A percentile compares a stretch with the other conserved stretches of the same genome.
phyloP scores from a whole-genome alignment of 2,797 vertebrate genomes.

The Anolis apletophallus region DNA sequence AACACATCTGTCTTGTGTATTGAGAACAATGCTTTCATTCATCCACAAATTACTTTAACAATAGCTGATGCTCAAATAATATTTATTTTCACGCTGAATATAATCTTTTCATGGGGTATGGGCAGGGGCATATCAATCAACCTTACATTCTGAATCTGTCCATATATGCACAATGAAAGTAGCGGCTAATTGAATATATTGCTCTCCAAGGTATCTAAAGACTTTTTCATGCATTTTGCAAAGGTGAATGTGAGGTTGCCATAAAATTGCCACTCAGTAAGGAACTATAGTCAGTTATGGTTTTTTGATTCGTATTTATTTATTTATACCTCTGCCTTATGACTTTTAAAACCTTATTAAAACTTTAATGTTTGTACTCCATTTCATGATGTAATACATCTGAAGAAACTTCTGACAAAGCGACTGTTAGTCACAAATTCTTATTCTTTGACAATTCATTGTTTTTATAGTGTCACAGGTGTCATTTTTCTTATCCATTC shows the following conservation, averaged over 20 bases:
- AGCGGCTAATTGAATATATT: not conserved
- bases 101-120: not conserved
- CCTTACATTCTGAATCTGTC: not conserved
- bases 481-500: not conserved
- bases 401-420: not conserved
- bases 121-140: not conserved
- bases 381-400: not conserved
- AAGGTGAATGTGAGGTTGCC: not conserved
- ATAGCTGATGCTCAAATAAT: not conserved
- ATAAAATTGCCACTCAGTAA: not conserved
- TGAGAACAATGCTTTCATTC: constrained; percentile 2
- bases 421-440: not conserved
- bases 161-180: not conserved
- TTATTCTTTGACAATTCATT: not conserved
- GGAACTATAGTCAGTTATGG: not conserved
- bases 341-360: too few species aligned
- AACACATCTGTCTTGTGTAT: not conserved
- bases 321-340: not conserved
- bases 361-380: too few species aligned
- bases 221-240: not conserved
- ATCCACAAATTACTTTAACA: not conserved
- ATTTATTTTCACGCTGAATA: not conserved
- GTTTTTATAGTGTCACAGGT: not conserved
- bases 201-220: not conserved
- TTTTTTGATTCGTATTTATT: not conserved